These are phyloP conservation scores for Trissolcus brochymenae DNA, from an alignment of 2,888 invertebrate species.

Conservation along the genomic window DNA sequence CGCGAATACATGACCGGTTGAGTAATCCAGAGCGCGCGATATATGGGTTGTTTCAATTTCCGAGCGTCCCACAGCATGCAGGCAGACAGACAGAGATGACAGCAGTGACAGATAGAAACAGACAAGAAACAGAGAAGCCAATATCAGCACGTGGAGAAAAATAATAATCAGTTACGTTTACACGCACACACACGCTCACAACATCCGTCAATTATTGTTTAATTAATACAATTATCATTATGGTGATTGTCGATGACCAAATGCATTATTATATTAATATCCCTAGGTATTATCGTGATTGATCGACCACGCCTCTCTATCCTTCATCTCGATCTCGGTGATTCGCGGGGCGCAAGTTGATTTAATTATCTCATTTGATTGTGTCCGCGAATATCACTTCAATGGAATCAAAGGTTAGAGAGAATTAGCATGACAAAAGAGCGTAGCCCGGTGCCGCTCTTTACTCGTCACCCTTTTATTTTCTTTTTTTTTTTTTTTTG, in stretches of 20 bases:
- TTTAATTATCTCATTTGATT: constrained; percentile 30
- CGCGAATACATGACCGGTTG: constrained; percentile 53
- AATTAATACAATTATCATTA: constrained; percentile 17
- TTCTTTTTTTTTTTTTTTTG: background rate
- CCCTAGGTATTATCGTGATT: too few relatives aligned
- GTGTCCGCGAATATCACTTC: constrained; percentile 47
- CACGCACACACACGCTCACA: constrained; percentile 47
- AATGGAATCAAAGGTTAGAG: constrained; percentile 39
- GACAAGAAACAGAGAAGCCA: constrained; percentile 79
- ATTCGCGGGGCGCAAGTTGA: too few relatives aligned
- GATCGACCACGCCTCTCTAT: too few relatives aligned
- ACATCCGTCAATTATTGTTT: constrained; percentile 48
- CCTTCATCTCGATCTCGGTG: too few relatives aligned
- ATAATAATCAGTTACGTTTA: constrained; percentile 59
- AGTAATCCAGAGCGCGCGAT: constrained; percentile 59
- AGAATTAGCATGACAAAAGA: constrained; percentile 55
- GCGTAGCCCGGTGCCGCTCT: constrained; percentile 35
- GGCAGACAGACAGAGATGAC: constrained; percentile 78
- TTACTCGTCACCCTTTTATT: constrained; percentile 22
- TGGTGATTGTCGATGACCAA: background rate
- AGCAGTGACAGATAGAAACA: constrained; percentile 79
- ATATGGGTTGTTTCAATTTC: constrained; percentile 66
- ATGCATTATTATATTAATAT: too few relatives aligned
- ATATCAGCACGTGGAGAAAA: constrained; percentile 72
- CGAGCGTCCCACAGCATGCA: constrained; percentile 79